Percentiles rank a stretch among this genome's conserved stretches.
These are phyloP conservation scores for Papilio elwesi DNA, from an alignment of 2,888 invertebrate genomes.

Conservation along the genomic window DNA sequence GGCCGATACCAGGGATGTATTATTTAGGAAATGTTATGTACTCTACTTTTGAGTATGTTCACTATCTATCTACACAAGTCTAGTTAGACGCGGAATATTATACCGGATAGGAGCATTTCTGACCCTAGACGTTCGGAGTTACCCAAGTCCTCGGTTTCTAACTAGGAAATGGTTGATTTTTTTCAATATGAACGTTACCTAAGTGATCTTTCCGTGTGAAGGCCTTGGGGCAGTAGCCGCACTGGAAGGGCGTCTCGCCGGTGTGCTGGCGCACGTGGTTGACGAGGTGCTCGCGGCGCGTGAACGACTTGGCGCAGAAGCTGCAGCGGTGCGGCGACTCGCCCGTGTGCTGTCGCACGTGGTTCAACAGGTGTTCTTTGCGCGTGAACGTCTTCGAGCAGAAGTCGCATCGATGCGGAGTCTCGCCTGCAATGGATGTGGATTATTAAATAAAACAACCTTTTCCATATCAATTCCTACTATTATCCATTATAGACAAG, in stretches of 20 bases:
- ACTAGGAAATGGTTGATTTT: too few relatives aligned
- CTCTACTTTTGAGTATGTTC: too few relatives aligned
- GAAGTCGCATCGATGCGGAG: conserved; percentile 91
- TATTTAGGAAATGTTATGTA: too few relatives aligned
- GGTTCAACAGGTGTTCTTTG: conserved; percentile 90
- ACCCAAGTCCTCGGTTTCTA: too few relatives aligned
- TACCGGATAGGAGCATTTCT: too few relatives aligned
- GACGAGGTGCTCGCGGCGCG: conserved; percentile 92
- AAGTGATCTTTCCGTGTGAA: conserved; percentile 93
- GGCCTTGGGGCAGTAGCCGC: conserved; percentile 93
- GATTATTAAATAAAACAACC: conserved; percentile 16
- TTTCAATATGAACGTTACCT: conserved; percentile 57
- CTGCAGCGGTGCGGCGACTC: conserved; percentile 94
- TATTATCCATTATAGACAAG: too few relatives aligned
- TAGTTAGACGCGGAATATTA: too few relatives aligned
- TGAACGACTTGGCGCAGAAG: conserved; percentile 94
- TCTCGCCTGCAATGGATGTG: conserved; percentile 83
- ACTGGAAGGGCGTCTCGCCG: conserved; percentile 90
- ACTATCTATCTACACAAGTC: too few relatives aligned
- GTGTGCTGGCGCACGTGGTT: conserved; percentile 94
- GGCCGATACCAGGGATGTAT: too few relatives aligned
- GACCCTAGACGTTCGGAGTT: too few relatives aligned
- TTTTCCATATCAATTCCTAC: neutral
- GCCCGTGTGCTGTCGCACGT: conserved; percentile 91
- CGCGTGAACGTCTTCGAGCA: conserved; percentile 91